Conservation (phyloP, 2,113 vertebrate species). For the Nerophis lumbriciformis region DNA sequence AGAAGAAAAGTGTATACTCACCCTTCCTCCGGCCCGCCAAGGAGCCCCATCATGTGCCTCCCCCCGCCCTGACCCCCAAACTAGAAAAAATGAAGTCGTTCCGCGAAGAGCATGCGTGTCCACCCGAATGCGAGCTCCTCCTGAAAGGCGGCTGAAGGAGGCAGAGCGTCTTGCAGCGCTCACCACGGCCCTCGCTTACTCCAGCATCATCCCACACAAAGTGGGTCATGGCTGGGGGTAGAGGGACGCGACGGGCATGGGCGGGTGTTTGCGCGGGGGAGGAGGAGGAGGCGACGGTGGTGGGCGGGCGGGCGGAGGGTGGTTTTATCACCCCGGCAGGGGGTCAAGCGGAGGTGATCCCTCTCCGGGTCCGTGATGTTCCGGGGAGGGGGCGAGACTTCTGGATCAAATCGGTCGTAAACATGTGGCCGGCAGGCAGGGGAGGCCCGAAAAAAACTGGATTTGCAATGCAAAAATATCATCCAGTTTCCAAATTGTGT, state of each 20-base stretch:
- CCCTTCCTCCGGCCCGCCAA: conserved; percentile 27
- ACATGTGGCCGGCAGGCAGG: no score
- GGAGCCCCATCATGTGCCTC: conserved; percentile 17
- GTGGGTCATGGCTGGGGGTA: conserved; percentile 68
- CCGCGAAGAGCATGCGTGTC: conserved; percentile 35
- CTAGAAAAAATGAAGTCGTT: conserved; percentile 17
- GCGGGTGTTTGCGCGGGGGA: conserved; percentile 13
- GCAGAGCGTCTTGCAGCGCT: conserved; percentile 57
- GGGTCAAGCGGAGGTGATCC: not conserved
- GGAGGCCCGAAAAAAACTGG: no score
- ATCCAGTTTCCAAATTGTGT: no score
- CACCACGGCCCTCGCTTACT: conserved; percentile 64
- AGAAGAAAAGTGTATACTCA: conserved; percentile 38
- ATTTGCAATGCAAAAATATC: no score
- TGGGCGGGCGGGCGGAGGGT: not conserved
- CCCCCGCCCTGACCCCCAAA: conserved; percentile 19
- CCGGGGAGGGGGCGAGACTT: no score
- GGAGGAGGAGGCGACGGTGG: conserved; percentile 27
- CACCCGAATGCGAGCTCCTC: conserved; percentile 51
- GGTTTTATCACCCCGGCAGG: not conserved
- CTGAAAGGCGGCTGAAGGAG: conserved; percentile 50
- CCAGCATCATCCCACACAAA: conserved; percentile 55
- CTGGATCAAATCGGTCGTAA: no score
- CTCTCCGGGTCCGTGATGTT: no score
- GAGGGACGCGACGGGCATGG: conserved; percentile 15